phyloP scores from a whole-genome alignment of 1,140 invertebrate species.

The Telenomus remus region DNA sequence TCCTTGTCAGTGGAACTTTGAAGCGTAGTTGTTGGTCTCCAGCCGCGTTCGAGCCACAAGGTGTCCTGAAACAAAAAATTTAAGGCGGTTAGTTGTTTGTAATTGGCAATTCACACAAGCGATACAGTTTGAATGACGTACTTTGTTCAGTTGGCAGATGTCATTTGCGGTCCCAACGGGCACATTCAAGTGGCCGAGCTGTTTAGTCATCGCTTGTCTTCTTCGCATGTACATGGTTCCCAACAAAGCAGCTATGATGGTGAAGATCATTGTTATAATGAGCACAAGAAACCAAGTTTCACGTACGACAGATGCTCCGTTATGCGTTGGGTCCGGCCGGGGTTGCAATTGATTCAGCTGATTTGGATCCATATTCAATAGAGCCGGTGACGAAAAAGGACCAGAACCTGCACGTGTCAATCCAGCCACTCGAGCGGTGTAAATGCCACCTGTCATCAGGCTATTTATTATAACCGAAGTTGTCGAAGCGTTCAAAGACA shows the following conservation, averaged over 20 bases:
- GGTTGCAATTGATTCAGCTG: slow-evolving; percentile 76
- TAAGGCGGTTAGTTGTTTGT: neutral
- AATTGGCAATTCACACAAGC: no score
- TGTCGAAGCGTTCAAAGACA: slow-evolving; percentile 83
- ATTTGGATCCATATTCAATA: slow-evolving; percentile 79
- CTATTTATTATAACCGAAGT: slow-evolving; percentile 84
- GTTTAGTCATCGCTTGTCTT: slow-evolving; percentile 79
- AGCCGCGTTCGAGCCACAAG: slow-evolving; percentile 85
- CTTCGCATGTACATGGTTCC: slow-evolving; percentile 79
- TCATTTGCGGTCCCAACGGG: slow-evolving; percentile 80
- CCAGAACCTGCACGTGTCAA: slow-evolving; percentile 82
- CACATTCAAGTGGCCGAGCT: slow-evolving; percentile 80
- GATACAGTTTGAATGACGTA: neutral
- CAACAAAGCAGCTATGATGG: slow-evolving; percentile 80
- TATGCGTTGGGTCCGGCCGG: slow-evolving; percentile 75
- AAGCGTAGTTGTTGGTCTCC: slow-evolving; percentile 79
- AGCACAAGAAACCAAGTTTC: slow-evolving; percentile 87
- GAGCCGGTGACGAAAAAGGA: slow-evolving; percentile 80
- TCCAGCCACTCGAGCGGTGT: slow-evolving; percentile 84
- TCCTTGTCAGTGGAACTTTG: slow-evolving; percentile 79
- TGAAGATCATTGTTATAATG: slow-evolving; percentile 81
- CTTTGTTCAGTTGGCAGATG: slow-evolving; percentile 79
- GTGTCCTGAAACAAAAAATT: slow-evolving; percentile 73
- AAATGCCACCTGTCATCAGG: slow-evolving; percentile 81
- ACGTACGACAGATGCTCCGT: slow-evolving; percentile 74